Percentiles rank a stretch among this genome's conserved stretches.
These are phyloP conservation scores for Bombus confusus DNA, from an alignment of 1,140 invertebrate genomes.

Conservation along the genomic window DNA sequence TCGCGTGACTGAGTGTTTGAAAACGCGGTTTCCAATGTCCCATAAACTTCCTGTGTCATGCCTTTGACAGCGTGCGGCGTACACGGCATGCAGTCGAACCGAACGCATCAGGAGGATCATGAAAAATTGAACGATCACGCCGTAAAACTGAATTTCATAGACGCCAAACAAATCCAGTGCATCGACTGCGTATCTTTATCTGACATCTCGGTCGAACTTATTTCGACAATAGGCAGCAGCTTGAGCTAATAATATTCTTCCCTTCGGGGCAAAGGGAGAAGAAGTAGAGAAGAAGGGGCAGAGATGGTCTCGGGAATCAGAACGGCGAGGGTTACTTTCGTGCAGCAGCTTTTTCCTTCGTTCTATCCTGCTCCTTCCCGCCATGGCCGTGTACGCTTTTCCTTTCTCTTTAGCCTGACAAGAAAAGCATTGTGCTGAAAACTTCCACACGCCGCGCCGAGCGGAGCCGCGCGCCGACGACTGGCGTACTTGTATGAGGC, in stretches of 20 bases:
- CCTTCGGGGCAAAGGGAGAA: slow-evolving; percentile 58
- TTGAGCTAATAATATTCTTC: slow-evolving; percentile 81
- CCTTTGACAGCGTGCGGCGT: neutral
- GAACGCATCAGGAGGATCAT: neutral
- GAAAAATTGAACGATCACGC: neutral
- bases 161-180: slow-evolving; percentile 10
- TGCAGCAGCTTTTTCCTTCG: slow-evolving; percentile 57
- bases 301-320: slow-evolving; percentile 50
- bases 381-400: slow-evolving; percentile 21
- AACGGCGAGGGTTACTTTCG: slow-evolving; percentile 55
- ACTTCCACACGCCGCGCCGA: slow-evolving; percentile 54
- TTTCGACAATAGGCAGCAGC: slow-evolving; percentile 77
- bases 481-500: slow-evolving; percentile 67
- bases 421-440: slow-evolving; percentile 73
- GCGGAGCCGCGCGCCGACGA: slow-evolving; percentile 52
- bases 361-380: slow-evolving; percentile 24
- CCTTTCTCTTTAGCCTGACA: slow-evolving; percentile 58
- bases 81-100: neutral
- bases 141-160: slow-evolving; percentile 6
- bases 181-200: slow-evolving; percentile 21
- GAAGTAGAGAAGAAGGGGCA: neutral
- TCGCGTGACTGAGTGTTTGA: too few relatives aligned
- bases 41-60: too few relatives aligned
- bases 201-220: slow-evolving; percentile 66
- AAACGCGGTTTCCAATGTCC: too few relatives aligned